Percentiles rank a stretch among this genome's conserved stretches.
These are phyloP conservation scores for Spinus olivaceus DNA, from an alignment of 2,797 vertebrate species.

Conservation along the genomic window DNA sequence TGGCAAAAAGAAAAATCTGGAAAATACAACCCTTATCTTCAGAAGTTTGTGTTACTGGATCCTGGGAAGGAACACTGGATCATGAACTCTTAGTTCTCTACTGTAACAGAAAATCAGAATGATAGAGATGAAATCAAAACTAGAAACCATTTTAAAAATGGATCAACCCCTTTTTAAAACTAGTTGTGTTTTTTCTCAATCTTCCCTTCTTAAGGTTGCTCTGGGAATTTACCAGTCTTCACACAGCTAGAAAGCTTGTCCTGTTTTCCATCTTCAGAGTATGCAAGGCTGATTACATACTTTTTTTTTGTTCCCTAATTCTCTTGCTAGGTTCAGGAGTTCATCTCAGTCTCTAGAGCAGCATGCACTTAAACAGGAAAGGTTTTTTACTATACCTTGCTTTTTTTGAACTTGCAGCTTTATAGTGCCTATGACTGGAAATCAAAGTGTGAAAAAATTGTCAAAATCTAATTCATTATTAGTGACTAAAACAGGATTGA, in stretches of 20 bases:
- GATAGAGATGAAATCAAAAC: neutral
- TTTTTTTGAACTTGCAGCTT: neutral
- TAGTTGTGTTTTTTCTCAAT: neutral
- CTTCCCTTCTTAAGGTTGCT: neutral
- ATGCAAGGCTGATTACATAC: accelerated
- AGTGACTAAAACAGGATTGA: neutral
- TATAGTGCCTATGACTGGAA: neutral
- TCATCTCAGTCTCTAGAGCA: neutral
- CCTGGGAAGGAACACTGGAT: neutral
- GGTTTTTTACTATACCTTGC: neutral
- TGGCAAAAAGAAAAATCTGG: neutral
- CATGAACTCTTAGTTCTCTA: neutral
- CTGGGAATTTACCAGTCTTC: neutral
- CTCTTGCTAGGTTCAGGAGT: neutral
- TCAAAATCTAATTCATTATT: neutral
- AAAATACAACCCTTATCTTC: neutral
- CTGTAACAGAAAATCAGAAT: neutral
- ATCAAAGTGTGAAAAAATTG: neutral
- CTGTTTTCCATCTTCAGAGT: neutral
- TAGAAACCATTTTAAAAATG: neutral
- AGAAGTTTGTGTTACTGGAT: neutral
- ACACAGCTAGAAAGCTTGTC: neutral
- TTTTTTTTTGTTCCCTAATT: neutral
- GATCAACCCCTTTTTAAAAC: neutral
- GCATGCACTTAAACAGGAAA: neutral